Evolutionary conservation across 2,113 vertebrate genomes (phyloP), one percentile per base, ranked within the genome.

Genomic region (Siniperca knerii): DNA sequence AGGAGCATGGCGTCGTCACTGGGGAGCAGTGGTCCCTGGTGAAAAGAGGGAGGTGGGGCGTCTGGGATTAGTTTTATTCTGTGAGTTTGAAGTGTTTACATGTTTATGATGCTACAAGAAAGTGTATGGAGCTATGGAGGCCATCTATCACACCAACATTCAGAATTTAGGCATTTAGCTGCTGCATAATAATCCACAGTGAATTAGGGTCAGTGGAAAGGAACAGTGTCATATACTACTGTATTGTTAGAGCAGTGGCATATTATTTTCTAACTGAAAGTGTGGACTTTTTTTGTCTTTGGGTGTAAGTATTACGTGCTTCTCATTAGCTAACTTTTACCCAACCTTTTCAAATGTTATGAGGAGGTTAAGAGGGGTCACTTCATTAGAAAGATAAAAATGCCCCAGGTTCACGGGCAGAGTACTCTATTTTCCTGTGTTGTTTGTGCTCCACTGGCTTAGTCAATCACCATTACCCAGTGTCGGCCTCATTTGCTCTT

Each of bases 311-410:
- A 29, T 64, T 77, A 70, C 10, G n/a, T 64, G 35, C 66, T 69
- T 46, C 68, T 66, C 70, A 84, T 91, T 87, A 77, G 44, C 9
- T 62, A 75, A 68, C 80, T 84, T 90, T 67, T 83, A 82, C 55
- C 33, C 61, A 77, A 44, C 77, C 66, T 81, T 76, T 84, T 76
- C 40, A 75, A 83, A 78, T 82, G 83, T 87, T 89, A 57, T 57
- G 77, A 77, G 67, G 71, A 82, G 89, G 87, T 90, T 90, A 91
- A 93, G 85, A 71, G 81, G 79, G 89, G 79, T 82, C 85, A 82
- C 55, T 92, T 89, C 78, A 89, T 91, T 83, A 82, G 37, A 79
- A 64, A 87, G 91, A 92, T 91, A 89, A 87, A 79, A 89, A 73
- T 44, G 55, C 58, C 60, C 64, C 0, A 0, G 50, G 81, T 90